Conservation (phyloP, 2,797 vertebrate genomes). For the Peromyscus melanophrys region DNA sequence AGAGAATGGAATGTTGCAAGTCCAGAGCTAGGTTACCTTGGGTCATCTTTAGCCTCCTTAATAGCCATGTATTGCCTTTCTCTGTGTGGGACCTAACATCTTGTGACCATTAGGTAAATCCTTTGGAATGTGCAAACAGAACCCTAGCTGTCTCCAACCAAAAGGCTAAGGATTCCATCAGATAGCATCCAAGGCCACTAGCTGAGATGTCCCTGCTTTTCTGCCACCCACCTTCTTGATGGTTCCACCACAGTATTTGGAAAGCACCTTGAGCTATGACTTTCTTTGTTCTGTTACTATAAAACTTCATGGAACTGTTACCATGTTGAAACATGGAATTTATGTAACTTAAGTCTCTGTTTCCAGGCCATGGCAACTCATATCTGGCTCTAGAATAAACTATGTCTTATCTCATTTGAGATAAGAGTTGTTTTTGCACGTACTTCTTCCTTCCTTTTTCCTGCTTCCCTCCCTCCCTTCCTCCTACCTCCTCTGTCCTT, state of each 20-base stretch:
- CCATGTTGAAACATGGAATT: not conserved
- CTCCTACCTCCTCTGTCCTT: too few species aligned
- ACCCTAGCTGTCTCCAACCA: not conserved
- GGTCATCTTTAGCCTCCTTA: not conserved
- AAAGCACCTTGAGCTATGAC: not conserved
- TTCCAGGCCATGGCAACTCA: not conserved
- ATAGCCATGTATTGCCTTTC: too few species aligned
- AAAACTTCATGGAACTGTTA: not conserved
- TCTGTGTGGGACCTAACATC: not conserved
- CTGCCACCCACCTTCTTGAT: not conserved
- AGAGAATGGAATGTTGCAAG: not conserved
- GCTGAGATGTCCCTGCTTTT: not conserved
- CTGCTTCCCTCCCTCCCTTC: too few species aligned
- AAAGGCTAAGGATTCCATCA: not conserved
- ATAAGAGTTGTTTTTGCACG: not conserved
- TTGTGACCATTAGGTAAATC: not conserved
- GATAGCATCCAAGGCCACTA: not conserved
- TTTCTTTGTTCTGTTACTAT: conserved; percentile 1
- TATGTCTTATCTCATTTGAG: not conserved
- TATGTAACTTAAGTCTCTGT: not conserved
- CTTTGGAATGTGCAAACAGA: conserved; percentile 2
- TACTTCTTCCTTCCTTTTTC: not conserved
- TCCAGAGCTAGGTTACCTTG: not conserved
- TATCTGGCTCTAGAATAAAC: not conserved
- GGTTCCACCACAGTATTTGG: not conserved